Percentiles rank a stretch among this genome's conserved stretches.
Evolutionary conservation across 2,888 invertebrate species (phyloP).

Genomic region (Chloroclysta siterata): DNA sequence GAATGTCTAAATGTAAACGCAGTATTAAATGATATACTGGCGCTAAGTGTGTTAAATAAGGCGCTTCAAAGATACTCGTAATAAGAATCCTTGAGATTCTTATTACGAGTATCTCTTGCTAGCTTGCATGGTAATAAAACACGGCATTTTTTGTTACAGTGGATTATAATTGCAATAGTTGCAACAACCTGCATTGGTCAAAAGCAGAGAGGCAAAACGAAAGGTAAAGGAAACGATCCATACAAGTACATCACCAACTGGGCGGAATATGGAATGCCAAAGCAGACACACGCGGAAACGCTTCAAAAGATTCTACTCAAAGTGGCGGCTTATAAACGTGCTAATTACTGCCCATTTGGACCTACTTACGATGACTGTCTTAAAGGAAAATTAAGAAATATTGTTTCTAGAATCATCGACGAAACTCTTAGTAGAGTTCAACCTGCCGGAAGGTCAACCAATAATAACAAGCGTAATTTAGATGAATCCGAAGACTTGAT

Average conservation of each 20-base stretch:
- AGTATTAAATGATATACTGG: too few species aligned
- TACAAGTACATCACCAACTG: conserved; percentile 46
- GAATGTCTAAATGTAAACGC: too few species aligned
- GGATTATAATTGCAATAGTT: conserved; percentile 18
- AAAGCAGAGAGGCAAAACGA: neutral
- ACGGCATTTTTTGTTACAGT: conserved; percentile 16
- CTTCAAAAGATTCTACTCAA: conserved; percentile 41
- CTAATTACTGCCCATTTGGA: conserved; percentile 48
- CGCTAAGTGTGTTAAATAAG: too few species aligned
- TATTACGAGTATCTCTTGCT: too few species aligned
- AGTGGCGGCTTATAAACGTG: conserved; percentile 37
- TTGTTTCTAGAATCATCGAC: conserved; percentile 12
- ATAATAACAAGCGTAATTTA: too few species aligned
- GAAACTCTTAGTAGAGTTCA: neutral
- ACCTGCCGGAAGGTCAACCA: neutral
- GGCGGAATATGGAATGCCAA: conserved; percentile 44
- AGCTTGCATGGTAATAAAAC: too few species aligned
- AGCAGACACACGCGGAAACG: conserved; percentile 29
- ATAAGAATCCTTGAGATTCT: too few species aligned
- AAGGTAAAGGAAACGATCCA: conserved; percentile 3
- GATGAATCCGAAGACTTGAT: neutral
- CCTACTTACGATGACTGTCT: conserved; percentile 19
- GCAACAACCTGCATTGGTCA: conserved; percentile 13
- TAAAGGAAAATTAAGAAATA: neutral
- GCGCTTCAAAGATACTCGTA: too few species aligned